Base-by-base conservation (phyloP, 2,888 invertebrate genomes). In the Habrosyne pyritoides region DNA sequence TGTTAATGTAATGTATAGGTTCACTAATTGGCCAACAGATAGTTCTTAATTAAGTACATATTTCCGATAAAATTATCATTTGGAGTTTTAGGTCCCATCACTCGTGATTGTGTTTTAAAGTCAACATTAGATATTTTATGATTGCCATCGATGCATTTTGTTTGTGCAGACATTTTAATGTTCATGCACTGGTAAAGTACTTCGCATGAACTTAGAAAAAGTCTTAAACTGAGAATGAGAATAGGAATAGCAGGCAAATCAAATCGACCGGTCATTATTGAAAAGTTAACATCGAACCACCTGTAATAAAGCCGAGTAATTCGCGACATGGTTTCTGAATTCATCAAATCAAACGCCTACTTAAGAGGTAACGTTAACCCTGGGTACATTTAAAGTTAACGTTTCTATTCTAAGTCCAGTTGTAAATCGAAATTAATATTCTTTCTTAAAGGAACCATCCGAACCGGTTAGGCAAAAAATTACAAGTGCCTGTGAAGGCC, bases 21-120 rank as follows among this genome's bases (percentile, higher is more conserved):
- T 83, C 77, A 82, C 67, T 75, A 69, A 82, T 83, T 83, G 83
- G 84, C 82, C 82, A 82, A 78, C 75, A 73, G 66, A 71, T 72
- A 64, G 72, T 67, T 50, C 49, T 28, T 71, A 69, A 70, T 71
- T 74, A 77, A 69, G 73, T 76, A 75, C 67, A 73, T 68, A 68
- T 66, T 58, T 59, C 56, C 55, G 66, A 54, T 66, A 59, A 52
- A 66, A 47, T 59, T 52, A 47, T 54, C 56, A 56, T 59, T 53
- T 66, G 62, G 57, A 58, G 53, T 57, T 42, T 52, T 46, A 46
- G 80, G 79, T 80, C 80, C 79, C 79, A 74, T 72, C 71, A 71
- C 70, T 71, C 69, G 73, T 72, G 74, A 67, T 66, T 60, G 53
- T 50, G 55, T 50, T 36, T 24, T 24, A 24, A 24, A 24, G 7